Conservation (phyloP, 2,113 vertebrate genomes). For the Elephas maximus region DNA sequence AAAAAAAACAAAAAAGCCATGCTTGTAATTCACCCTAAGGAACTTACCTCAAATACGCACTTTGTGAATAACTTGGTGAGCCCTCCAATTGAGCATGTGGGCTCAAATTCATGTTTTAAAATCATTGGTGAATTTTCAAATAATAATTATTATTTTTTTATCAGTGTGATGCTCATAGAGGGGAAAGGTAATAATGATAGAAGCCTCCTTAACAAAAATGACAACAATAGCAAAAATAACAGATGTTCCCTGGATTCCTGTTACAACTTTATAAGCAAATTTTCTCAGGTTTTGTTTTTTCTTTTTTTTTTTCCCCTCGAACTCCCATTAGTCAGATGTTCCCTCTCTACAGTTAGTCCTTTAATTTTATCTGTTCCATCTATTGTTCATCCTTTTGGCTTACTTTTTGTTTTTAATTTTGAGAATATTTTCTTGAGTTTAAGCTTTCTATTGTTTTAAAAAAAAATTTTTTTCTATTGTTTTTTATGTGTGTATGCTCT, state of each 20-base stretch:
- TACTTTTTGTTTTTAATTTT: background rate
- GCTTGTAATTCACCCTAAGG: background rate
- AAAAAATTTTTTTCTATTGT: too few species aligned
- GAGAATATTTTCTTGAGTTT: background rate
- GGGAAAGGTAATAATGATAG: background rate
- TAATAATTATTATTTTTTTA: constrained; percentile 2
- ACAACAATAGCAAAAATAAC: background rate
- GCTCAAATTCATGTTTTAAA: background rate
- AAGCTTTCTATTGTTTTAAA: background rate
- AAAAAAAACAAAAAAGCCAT: background rate
- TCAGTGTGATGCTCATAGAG: background rate
- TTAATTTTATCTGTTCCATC: background rate
- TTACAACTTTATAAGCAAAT: background rate
- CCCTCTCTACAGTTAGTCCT: background rate
- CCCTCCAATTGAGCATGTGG: background rate
- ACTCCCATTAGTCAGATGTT: background rate
- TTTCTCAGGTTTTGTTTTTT: background rate
- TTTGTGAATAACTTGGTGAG: background rate
- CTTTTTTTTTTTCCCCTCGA: background rate
- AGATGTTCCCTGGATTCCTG: background rate
- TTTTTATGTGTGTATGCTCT: background rate
- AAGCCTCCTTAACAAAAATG: background rate
- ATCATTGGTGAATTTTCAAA: background rate
- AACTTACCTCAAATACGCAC: background rate
- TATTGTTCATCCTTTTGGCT: background rate